These are phyloP conservation scores for Leptodactylus fuscus DNA, from an alignment of 2,113 vertebrate genomes.

Conservation along the genomic window DNA sequence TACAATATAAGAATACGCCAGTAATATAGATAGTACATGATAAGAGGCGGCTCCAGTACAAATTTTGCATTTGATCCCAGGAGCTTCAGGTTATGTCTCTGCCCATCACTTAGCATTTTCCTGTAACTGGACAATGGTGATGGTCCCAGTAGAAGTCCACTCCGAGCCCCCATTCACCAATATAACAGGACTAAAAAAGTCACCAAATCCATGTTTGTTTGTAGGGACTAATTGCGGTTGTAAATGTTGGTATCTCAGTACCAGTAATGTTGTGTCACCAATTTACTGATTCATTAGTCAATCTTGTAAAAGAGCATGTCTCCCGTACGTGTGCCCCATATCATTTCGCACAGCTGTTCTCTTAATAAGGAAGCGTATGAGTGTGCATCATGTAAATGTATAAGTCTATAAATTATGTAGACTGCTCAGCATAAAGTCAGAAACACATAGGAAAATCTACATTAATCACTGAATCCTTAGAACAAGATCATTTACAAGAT, in stretches of 20 bases:
- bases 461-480: not conserved
- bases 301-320: constrained; percentile 4
- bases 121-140: too few relatives aligned
- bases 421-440: constrained; percentile 4
- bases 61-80: too few relatives aligned
- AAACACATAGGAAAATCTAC: not conserved
- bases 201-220: not conserved
- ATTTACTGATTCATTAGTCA: not conserved
- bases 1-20: too few relatives aligned
- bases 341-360: constrained; percentile 3
- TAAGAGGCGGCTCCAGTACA: too few relatives aligned
- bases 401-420: not conserved
- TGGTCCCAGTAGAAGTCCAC: too few relatives aligned
- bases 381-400: not conserved
- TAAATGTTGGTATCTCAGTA: not conserved
- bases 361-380: not conserved
- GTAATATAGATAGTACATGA: too few relatives aligned
- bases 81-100: too few relatives aligned
- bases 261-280: not conserved
- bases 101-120: too few relatives aligned
- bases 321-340: not conserved
- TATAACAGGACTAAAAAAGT: not conserved
- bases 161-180: not conserved
- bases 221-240: not conserved
- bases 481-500: not conserved